A percentile compares a stretch with the other conserved stretches of the same genome.
Evolutionary conservation across 1,140 invertebrate species (phyloP).

Genomic region (Tenebrio molitor): DNA sequence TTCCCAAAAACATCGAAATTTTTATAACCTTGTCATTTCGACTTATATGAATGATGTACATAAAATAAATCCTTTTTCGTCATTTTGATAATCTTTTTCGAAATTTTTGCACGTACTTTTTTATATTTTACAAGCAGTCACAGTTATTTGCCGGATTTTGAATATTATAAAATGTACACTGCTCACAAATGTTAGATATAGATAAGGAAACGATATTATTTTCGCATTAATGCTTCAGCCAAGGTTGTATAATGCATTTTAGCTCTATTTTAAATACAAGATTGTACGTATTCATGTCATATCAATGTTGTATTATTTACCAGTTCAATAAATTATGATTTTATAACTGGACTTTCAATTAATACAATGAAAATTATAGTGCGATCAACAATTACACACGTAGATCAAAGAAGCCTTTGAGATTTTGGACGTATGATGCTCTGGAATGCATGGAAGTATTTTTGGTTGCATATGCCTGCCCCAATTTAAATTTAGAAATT

Average conservation of each 20-base stretch:
- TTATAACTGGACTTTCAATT: constrained; percentile 24
- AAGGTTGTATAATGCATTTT: constrained; percentile 52
- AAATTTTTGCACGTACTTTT: constrained; percentile 34
- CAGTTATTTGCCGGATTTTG: constrained; percentile 8
- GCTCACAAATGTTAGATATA: constrained; percentile 51
- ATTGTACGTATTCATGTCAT: constrained; percentile 60
- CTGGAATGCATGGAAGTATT: too few species aligned
- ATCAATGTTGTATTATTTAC: constrained; percentile 59
- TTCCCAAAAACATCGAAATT: constrained; percentile 40
- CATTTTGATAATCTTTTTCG: constrained; percentile 10
- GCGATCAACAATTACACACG: too few species aligned
- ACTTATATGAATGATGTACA: not conserved
- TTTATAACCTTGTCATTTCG: constrained; percentile 20
- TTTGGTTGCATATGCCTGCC: too few species aligned
- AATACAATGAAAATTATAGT: too few species aligned
- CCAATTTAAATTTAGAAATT: too few species aligned
- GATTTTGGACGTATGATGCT: too few species aligned
- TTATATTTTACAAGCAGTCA: constrained; percentile 9
- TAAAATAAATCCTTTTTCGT: not conserved
- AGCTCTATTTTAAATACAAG: constrained; percentile 61
- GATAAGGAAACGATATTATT: constrained; percentile 47
- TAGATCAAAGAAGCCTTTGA: too few species aligned
- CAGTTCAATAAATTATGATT: constrained; percentile 52
- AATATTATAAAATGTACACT: constrained; percentile 24
- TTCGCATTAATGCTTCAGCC: constrained; percentile 45